phyloP scores from a whole-genome alignment of 2,888 invertebrate species.

The Strigamia maritima region DNA sequence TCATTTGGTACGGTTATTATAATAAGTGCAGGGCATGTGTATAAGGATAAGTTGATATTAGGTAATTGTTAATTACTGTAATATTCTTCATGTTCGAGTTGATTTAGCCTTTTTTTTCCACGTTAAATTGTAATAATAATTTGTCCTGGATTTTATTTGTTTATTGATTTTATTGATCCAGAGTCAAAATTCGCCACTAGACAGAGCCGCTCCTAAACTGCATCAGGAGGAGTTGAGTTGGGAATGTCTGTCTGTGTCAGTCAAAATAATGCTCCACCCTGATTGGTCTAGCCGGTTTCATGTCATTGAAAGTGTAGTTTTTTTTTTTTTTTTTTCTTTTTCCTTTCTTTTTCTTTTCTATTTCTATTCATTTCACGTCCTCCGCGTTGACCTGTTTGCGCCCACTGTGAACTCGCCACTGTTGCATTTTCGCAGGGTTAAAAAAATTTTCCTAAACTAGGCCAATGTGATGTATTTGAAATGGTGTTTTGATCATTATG shows the following conservation, averaged over 20 bases:
- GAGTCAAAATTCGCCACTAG: background rate
- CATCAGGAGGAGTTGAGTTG: background rate
- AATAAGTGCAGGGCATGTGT: too few species aligned
- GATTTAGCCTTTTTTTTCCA: too few species aligned
- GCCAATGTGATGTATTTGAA: conserved; percentile 26
- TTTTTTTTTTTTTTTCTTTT: background rate
- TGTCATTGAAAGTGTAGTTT: conserved; percentile 29
- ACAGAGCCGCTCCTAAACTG: background rate
- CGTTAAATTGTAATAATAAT: too few species aligned
- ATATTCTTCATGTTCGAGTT: too few species aligned
- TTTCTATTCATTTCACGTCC: conserved; percentile 20
- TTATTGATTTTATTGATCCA: conserved; percentile 12
- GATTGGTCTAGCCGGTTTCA: conserved; percentile 27
- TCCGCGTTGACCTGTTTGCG: conserved; percentile 5
- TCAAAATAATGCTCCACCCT: conserved; percentile 5
- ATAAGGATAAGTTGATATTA: too few species aligned
- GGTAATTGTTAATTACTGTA: too few species aligned
- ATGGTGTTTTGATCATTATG: conserved; percentile 61
- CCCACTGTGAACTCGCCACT: conserved; percentile 10
- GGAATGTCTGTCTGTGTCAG: background rate
- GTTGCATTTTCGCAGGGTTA: background rate
- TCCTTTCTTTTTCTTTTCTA: conserved; percentile 20
- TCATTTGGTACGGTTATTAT: too few species aligned
- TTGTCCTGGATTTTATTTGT: background rate
- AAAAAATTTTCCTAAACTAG: background rate